Conservation (phyloP, 92 coral and sea anemone species). For the Umimayanthus chanpuru region DNA sequence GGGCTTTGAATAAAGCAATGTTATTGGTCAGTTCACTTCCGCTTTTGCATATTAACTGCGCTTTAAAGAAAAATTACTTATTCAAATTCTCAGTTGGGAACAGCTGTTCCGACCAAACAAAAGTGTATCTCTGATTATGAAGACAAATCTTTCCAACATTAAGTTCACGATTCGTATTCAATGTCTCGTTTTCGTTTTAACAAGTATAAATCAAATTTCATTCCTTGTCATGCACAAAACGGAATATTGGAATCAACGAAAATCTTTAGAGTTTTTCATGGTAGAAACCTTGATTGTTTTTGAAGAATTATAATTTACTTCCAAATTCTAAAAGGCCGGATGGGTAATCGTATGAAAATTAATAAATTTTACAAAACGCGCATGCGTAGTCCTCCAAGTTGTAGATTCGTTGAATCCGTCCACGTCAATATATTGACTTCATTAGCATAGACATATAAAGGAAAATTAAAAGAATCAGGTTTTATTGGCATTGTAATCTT, state of each 20-base stretch:
- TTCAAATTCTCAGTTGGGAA: background rate
- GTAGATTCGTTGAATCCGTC: too few species aligned
- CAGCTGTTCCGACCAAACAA: conserved; percentile 41
- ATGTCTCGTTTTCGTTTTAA: background rate
- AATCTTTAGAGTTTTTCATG: background rate
- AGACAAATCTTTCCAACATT: conserved; percentile 32
- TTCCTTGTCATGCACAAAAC: background rate
- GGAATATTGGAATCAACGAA: background rate
- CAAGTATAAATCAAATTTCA: background rate
- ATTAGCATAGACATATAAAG: too few species aligned
- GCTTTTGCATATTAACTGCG: conserved; percentile 39
- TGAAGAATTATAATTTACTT: background rate
- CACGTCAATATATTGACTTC: too few species aligned
- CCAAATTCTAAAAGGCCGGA: background rate
- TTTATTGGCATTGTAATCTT: too few species aligned
- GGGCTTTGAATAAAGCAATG: background rate
- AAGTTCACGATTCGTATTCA: background rate
- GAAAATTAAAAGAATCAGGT: too few species aligned
- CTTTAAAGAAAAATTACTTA: conserved; percentile 26
- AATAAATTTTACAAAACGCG: background rate
- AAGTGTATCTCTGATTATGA: conserved; percentile 18
- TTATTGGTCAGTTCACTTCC: conserved; percentile 40
- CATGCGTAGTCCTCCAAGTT: background rate
- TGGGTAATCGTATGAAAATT: background rate
- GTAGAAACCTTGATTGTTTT: background rate